Percentiles rank a stretch among this genome's conserved stretches.
Evolutionary conservation across 2,113 vertebrate genomes (phyloP).

Genomic region (Probosciger aterrimus): DNA sequence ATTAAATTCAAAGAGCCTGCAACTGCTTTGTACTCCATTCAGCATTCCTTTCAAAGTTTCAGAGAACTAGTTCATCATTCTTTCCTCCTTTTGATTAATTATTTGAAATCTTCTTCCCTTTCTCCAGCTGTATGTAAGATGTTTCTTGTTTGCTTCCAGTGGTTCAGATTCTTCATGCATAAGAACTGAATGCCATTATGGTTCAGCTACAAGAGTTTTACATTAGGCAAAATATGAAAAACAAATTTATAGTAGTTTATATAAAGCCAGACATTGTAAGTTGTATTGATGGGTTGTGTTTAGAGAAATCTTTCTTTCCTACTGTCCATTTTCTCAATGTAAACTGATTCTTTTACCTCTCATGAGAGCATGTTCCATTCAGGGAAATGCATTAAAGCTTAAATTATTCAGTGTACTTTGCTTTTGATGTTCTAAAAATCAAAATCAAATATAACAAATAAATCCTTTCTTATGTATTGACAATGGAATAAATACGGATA

Average conservation of each 20-base stretch:
- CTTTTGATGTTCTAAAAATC: constrained; percentile 48
- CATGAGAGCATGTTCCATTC: constrained; percentile 3
- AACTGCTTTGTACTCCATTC: neutral
- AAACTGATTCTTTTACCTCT: constrained; percentile 18
- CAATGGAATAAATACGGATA: neutral
- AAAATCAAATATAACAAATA: constrained; percentile 33
- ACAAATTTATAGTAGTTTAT: neutral
- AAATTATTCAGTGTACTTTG: constrained; percentile 32
- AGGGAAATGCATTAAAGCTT: constrained; percentile 45
- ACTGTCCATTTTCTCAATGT: constrained; percentile 16
- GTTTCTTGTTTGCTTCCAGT: neutral
- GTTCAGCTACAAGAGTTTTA: constrained; percentile 46
- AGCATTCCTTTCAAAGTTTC: neutral
- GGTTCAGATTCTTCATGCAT: neutral
- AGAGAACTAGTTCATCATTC: neutral
- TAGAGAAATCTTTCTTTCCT: neutral
- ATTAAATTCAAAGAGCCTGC: neutral
- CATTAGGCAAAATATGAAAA: constrained; percentile 25
- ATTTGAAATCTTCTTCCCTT: neutral
- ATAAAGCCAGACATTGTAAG: neutral
- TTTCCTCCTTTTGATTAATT: neutral
- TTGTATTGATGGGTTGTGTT: neutral
- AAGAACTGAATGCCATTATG: neutral
- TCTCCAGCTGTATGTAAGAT: neutral
- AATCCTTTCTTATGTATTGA: constrained; percentile 40